Base-by-base conservation (phyloP, 2,888 invertebrate species). In the Cremastinae sp. region DNA sequence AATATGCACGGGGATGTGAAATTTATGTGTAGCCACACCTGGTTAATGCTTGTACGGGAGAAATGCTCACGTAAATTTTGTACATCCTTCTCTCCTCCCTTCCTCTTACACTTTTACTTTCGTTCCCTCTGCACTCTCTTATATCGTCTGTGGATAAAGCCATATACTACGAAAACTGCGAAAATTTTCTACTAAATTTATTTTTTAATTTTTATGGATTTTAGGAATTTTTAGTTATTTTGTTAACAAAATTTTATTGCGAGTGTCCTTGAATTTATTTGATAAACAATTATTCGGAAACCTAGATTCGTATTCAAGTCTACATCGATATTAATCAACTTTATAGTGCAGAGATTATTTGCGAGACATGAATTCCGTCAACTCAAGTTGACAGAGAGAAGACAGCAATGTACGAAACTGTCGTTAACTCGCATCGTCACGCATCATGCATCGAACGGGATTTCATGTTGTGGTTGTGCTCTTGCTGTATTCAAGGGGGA, bases 21-120 rank as follows among this genome's bases (percentile, higher is more conserved):
- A 89, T 89, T 89, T 89, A 89, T 88, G 88, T 85, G 84, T 86
- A 88, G 89, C 88, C 87, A 88, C 88, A 89, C 89, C 88, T 89
- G 89, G 88, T 89, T 89, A 88, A 87, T 86, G 89, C 88, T 87
- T 86, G 86, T 87, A 86, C 84, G 86, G 87, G 87, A 86, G 86
- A 87, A 86, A 88, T 87, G 85, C 87, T 86, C 85, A 85, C 88
- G 86, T 89, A 89, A 89, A 89, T 89, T 89, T 83, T 85, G 85
- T 87, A 87, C 86, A 83, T 81, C 66, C 39, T 20, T 51, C 61
- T 51, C 61, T 45, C 78, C 80, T 78, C 72, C 73, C 37, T 72
- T 37, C 62, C 47, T 47, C 22, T 14, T 39, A 20, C 18, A 35
- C 51, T 10, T 39, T 49, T 10, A 5, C 69, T 56, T 5, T 37